Evolutionary conservation across 2,888 invertebrate species (phyloP).

Genomic region (Hylaea fasciaria): DNA sequence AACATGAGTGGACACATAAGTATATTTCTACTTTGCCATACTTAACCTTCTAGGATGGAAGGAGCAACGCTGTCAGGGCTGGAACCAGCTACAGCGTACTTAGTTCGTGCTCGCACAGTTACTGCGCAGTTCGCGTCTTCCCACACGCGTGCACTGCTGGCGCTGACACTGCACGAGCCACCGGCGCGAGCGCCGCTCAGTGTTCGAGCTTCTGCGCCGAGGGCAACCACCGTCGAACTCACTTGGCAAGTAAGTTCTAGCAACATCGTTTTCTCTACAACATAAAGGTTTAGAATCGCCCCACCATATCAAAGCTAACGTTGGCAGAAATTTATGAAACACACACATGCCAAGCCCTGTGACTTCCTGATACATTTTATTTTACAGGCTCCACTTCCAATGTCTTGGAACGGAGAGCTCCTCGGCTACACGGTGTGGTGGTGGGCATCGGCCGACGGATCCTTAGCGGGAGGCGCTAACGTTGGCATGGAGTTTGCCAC

Average conservation of each 20-base stretch:
- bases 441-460: constrained; percentile 79
- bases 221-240: constrained; percentile 72
- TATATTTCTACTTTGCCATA: no score
- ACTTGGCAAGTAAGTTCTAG: constrained; percentile 70
- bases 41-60: constrained; percentile 63
- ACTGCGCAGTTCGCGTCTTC: constrained; percentile 79
- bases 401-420: constrained; percentile 90
- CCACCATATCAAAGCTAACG: no score
- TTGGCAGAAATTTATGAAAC: no score
- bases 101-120: constrained; percentile 75
- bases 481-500: constrained; percentile 86
- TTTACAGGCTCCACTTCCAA: constrained; percentile 86
- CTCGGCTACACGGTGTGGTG: constrained; percentile 91
- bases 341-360: no score
- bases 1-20: neutral
- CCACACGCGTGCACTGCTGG: constrained; percentile 74
- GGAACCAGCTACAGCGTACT: constrained; percentile 77
- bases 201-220: constrained; percentile 72
- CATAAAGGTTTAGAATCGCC: no score
- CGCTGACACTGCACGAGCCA: constrained; percentile 76
- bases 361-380: no score
- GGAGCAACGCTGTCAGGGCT: constrained; percentile 75
- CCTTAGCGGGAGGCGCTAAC: constrained; percentile 67
- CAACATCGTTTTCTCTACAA: no score
- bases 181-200: constrained; percentile 73